A percentile compares a stretch with the other conserved stretches of the same genome.
phyloP scores from a whole-genome alignment of 2,113 vertebrate genomes.

The Psammodynastes pulverulentus region DNA sequence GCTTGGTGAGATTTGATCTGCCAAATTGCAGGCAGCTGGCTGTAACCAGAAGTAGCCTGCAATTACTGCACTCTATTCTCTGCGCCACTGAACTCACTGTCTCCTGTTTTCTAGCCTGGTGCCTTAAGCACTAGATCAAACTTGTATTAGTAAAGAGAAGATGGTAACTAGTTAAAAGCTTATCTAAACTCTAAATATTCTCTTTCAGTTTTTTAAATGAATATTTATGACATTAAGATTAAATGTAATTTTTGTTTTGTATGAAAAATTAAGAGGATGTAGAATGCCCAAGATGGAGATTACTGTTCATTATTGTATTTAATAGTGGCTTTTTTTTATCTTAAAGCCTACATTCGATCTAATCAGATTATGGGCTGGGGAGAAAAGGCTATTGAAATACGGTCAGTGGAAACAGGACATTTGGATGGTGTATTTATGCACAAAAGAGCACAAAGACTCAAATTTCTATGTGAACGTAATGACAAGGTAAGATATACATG shows the following conservation, averaged over 20 bases:
- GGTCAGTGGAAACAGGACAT: constrained; percentile 96
- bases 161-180: neutral
- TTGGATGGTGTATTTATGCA: constrained; percentile 99
- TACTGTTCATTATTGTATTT: neutral
- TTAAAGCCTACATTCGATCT: constrained; percentile 92
- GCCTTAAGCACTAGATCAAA: neutral
- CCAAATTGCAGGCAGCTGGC: too few relatives aligned
- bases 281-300: rapidly evolving
- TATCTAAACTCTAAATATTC: neutral
- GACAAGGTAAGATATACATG: constrained; percentile 83
- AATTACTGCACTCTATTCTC: too few relatives aligned
- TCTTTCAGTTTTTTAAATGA: neutral
- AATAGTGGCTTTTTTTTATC: constrained; percentile 18
- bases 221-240: neutral
- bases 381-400: constrained; percentile 98
- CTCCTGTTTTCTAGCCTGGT: neutral
- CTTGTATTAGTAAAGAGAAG: neutral
- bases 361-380: constrained; percentile 99
- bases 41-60: too few relatives aligned
- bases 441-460: constrained; percentile 97
- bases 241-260: neutral
- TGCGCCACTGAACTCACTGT: neutral
- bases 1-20: too few relatives aligned
- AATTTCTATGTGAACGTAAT: constrained; percentile 97
- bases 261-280: neutral